Base-by-base conservation (phyloP, 2,113 vertebrate genomes). In the Channa maculata region DNA sequence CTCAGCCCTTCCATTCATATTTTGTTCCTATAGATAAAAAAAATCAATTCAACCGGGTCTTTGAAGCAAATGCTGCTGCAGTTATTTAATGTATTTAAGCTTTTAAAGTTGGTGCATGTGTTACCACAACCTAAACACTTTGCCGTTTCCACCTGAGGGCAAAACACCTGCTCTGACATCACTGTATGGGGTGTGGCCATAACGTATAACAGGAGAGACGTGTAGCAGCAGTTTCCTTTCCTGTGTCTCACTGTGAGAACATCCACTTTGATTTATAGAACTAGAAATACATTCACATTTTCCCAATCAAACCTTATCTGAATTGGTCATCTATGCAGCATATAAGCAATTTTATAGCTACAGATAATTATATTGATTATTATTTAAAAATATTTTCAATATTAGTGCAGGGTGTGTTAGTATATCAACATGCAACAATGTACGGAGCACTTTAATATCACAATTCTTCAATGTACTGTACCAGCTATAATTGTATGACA, bases 401-500 rank as follows among this genome's bases (percentile, higher is more conserved):
- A 11, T 6, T 55, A 38, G 11, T 59, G 33, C 53, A 55, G 44
- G 10, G 14, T 3, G 51, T 0, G 45, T 65, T 7, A 49, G 65
- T 49, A 15, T 12, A 55, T 48, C 1, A 45, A 34, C 36, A 33
- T 62, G 43, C 46, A 12, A 36, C 1, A 44, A 24, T 33, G 45
- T 50, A 50, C 41, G 14, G 14, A 54, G 13, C 49, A 61, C 48
- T 54, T 65, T 11, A 65, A 61, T 64, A 52, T 59, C 43, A 80
- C 49, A 79, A 50, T 2, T 41, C 53, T 34, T 60, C 0, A 54
- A 33, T 65, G 33, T 48, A n/a, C 45, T 65, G 39, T 45, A 68
- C 37, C 51, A 34, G 51, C 51, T 60, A 63, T 54, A 51, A 70
- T 57, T 66, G 24, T 64, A 52, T 83, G 61, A 53, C 73, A 62